These are phyloP conservation scores for Cheirogaleus medius DNA, from an alignment of 2,113 vertebrate species.

Conservation along the genomic window DNA sequence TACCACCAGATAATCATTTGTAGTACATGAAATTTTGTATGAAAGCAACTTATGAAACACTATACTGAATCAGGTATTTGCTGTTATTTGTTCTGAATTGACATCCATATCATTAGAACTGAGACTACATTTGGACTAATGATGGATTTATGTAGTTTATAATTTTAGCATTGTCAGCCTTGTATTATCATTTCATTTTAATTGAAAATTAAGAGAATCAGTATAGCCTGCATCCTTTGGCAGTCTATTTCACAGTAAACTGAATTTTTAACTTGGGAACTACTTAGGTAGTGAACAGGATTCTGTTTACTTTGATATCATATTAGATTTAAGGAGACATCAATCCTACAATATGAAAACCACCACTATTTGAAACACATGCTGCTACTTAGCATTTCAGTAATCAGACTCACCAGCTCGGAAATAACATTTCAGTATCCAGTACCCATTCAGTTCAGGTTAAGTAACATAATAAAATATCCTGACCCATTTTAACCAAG, in stretches of 20 bases:
- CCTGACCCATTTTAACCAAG: not conserved
- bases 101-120: constrained; percentile 28
- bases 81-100: constrained; percentile 45
- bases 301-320: not conserved
- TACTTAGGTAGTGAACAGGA: not conserved
- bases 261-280: not conserved
- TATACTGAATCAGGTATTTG: constrained; percentile 31
- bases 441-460: not conserved
- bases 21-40: constrained; percentile 52
- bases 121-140: not conserved
- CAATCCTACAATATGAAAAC: not conserved
- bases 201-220: constrained; percentile 33
- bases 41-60: constrained; percentile 24
- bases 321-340: not conserved
- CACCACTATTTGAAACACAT: not conserved
- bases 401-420: not conserved
- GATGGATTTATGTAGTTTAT: constrained; percentile 29
- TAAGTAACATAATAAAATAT: constrained; percentile 42
- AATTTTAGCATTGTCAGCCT: constrained; percentile 31
- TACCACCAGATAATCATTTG: constrained; percentile 1
- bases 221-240: not conserved
- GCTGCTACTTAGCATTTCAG: constrained; percentile 26
- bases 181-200: constrained; percentile 47
- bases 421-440: not conserved
- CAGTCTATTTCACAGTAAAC: not conserved